These are phyloP conservation scores for Aphelinus certus DNA, from an alignment of 1,140 invertebrate species.

Conservation along the genomic window DNA sequence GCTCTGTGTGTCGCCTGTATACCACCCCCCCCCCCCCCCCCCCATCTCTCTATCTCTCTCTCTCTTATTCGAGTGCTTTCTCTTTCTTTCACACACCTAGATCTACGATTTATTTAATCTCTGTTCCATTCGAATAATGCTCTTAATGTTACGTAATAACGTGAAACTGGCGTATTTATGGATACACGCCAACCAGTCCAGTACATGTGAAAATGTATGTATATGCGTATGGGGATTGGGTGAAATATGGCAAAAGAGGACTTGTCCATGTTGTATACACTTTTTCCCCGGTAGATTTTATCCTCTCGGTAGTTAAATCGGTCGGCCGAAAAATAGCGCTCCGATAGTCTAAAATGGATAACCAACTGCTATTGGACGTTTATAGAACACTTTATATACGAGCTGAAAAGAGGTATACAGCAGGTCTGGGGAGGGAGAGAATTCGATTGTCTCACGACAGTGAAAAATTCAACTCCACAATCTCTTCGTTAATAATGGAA, in stretches of 20 bases:
- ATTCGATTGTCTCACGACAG: not conserved
- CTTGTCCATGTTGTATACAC: not conserved
- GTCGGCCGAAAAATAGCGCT: slow-evolving; percentile 18
- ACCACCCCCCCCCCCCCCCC: not conserved
- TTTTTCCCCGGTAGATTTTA: not conserved
- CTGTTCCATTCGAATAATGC: slow-evolving; percentile 25
- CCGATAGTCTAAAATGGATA: slow-evolving; percentile 1
- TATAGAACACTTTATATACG: too few relatives aligned
- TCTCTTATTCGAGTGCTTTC: not conserved
- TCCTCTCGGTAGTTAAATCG: not conserved
- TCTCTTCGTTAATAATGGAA: too few relatives aligned
- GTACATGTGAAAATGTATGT: not conserved
- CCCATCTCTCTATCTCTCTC: not conserved
- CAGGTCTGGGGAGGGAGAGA: not conserved
- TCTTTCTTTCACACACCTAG: too few relatives aligned
- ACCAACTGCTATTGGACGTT: not conserved
- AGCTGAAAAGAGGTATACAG: too few relatives aligned
- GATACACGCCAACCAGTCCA: not conserved
- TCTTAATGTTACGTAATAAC: not conserved
- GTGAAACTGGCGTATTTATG: not conserved
- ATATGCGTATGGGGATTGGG: not conserved
- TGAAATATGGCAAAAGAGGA: not conserved
- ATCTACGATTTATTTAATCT: slow-evolving; percentile 22
- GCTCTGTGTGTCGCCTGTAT: too few relatives aligned
- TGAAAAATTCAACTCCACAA: not conserved